Conservation (phyloP, 2,113 vertebrate genomes). For the Haemorhous mexicanus region DNA sequence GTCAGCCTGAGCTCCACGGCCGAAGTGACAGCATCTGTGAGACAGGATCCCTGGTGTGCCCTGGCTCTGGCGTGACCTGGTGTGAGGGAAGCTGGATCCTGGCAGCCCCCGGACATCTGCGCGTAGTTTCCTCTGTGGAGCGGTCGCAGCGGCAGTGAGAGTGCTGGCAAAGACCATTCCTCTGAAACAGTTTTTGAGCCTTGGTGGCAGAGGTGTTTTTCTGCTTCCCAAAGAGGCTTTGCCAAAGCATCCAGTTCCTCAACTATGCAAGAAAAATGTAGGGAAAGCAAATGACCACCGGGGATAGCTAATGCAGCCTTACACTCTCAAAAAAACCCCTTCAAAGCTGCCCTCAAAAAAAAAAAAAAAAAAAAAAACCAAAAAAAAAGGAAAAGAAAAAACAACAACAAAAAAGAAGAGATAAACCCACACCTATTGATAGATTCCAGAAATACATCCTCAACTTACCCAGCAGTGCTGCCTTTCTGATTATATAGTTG, state of each 20-base stretch:
- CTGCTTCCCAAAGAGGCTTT: neutral
- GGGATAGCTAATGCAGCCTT: neutral
- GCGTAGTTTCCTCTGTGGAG: neutral
- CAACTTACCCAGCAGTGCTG: neutral
- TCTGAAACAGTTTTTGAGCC: constrained; percentile 60
- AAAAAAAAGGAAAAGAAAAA: no score
- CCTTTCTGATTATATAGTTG: constrained; percentile 17
- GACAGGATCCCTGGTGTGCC: constrained; percentile 93
- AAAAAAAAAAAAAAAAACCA: rapidly evolving
- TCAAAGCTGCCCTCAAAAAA: neutral
- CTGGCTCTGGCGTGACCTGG: constrained; percentile 88
- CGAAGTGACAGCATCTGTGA: constrained; percentile 85
- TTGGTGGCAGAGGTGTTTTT: constrained; percentile 69
- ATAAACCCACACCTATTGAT: neutral
- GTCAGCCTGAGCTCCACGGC: constrained; percentile 86
- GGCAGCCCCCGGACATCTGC: neutral
- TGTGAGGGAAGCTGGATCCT: constrained; percentile 18
- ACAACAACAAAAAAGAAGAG: neutral
- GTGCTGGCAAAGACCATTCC: constrained; percentile 58
- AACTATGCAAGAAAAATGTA: constrained; percentile 66
- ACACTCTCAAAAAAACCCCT: neutral
- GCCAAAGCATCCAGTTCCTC: constrained; percentile 42
- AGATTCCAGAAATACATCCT: constrained; percentile 38
- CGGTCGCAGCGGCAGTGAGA: neutral
- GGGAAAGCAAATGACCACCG: constrained; percentile 2